Conservation (phyloP, 2,797 vertebrate species). For the Esox lucius region DNA sequence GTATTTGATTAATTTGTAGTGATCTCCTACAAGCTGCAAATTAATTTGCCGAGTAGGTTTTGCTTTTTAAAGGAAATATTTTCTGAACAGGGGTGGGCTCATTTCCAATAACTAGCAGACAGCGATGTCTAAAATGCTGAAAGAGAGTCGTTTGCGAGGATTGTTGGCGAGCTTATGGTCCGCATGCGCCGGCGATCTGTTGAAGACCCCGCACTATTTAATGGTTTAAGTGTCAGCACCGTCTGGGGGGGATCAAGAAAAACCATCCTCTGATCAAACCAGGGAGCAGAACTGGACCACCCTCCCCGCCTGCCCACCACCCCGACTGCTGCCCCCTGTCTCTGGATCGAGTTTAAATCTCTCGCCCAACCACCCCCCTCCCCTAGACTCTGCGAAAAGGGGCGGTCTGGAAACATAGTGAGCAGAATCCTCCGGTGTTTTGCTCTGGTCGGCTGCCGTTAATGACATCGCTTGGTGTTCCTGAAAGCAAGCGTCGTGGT, state of each 20-base stretch:
- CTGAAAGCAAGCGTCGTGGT: slow-evolving; percentile 41
- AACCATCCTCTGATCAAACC: neutral
- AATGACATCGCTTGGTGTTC: slow-evolving; percentile 41
- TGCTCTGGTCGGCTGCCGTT: slow-evolving; percentile 13
- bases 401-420: slow-evolving; percentile 75
- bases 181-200: too few species aligned
- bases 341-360: slow-evolving; percentile 21
- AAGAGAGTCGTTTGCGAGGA: too few species aligned
- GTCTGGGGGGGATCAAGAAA: neutral
- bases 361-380: slow-evolving; percentile 35
- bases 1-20: too few species aligned
- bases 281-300: neutral
- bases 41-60: too few species aligned
- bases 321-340: neutral
- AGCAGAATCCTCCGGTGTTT: slow-evolving; percentile 59
- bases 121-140: too few species aligned
- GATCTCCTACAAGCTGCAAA: too few species aligned
- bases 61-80: too few species aligned
- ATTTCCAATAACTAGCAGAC: too few species aligned
- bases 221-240: neutral
- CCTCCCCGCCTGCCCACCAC: too few species aligned
- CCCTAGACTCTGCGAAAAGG: slow-evolving; percentile 61
- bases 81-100: too few species aligned
- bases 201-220: too few species aligned
- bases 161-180: too few species aligned